These are phyloP conservation scores for Gymnothorax reevesii DNA, from an alignment of 2,797 vertebrate species.

Conservation along the genomic window DNA sequence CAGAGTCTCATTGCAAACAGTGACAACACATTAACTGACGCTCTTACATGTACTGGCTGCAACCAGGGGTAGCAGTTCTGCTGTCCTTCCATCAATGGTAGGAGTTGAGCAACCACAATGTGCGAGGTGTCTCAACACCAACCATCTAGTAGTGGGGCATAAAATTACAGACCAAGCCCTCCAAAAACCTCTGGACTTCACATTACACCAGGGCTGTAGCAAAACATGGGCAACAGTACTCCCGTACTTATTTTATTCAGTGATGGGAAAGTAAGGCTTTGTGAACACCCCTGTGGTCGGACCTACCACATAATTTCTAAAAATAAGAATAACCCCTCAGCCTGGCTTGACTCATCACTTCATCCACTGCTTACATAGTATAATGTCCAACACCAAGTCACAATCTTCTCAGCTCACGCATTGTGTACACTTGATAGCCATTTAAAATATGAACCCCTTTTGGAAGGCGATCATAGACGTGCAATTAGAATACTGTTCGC, in stretches of 20 bases:
- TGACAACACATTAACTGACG: not conserved
- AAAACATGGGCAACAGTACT: not conserved
- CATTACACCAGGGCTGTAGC: not conserved
- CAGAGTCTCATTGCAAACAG: not conserved
- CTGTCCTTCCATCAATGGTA: not conserved
- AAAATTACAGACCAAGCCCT: not conserved
- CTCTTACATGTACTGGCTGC: not conserved
- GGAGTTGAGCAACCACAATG: not conserved
- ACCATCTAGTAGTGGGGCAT: not conserved
- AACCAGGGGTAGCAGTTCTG: not conserved
- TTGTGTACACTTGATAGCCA: not conserved
- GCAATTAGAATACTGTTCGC: too few relatives aligned
- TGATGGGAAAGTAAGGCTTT: conserved; percentile 6
- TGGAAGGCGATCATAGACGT: too few relatives aligned
- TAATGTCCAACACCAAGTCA: not conserved
- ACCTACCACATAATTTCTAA: not conserved
- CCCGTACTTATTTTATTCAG: not conserved
- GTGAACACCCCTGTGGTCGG: not conserved
- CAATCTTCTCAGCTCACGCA: not conserved
- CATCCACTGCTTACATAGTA: not conserved
- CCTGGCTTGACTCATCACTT: not conserved
- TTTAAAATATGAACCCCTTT: not conserved
- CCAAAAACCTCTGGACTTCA: conserved; percentile 6
- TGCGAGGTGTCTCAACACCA: not conserved
- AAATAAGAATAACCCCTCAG: not conserved